These are phyloP conservation scores for Ophioninae sp. DNA, from an alignment of 2,888 invertebrate genomes.

Conservation along the genomic window DNA sequence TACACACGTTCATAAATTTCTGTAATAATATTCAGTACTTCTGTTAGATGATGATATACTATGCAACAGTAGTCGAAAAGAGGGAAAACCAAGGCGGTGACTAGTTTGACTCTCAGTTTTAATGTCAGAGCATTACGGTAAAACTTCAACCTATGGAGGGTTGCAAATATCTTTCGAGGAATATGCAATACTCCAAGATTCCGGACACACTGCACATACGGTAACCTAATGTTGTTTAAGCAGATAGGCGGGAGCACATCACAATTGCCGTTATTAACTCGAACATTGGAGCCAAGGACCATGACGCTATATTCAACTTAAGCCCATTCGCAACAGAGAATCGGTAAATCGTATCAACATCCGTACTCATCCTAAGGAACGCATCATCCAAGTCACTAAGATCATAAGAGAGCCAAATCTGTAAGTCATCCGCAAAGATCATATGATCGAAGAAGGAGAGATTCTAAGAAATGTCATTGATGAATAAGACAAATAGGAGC, in stretches of 20 bases:
- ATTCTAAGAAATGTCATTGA: neutral
- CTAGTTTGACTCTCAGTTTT: too few relatives aligned
- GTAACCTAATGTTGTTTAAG: neutral
- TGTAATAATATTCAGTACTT: too few relatives aligned
- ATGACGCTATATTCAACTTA: neutral
- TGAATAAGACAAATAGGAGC: neutral
- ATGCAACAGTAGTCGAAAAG: too few relatives aligned
- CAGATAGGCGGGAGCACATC: neutral
- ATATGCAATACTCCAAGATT: neutral
- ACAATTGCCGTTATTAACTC: neutral
- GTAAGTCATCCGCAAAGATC: neutral
- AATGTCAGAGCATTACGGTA: neutral
- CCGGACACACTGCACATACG: neutral
- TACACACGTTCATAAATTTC: too few relatives aligned
- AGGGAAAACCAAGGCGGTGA: too few relatives aligned
- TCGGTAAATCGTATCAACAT: neutral
- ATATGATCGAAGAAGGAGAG: neutral
- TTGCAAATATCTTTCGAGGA: neutral
- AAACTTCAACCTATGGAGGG: neutral
- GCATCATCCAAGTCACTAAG: neutral
- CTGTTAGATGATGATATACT: too few relatives aligned
- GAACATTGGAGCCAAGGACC: neutral
- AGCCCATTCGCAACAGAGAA: neutral
- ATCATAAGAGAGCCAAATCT: neutral
- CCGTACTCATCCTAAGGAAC: neutral